Conservation (phyloP, 1,140 invertebrate species). For the Ericerus pela region DNA sequence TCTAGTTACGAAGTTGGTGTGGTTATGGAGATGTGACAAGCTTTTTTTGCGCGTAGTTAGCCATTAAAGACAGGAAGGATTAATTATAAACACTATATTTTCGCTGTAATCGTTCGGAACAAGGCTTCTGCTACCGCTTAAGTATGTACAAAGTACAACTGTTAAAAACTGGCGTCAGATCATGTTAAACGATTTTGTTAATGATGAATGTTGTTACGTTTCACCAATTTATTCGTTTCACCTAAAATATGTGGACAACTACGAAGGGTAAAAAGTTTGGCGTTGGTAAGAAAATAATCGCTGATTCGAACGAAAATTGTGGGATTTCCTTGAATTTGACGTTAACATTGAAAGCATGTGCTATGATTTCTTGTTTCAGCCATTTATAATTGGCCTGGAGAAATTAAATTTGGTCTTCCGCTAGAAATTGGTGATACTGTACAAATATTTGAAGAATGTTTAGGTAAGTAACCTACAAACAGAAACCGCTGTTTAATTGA, state of each 20-base stretch:
- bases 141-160: too few species aligned
- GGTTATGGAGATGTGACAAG: too few species aligned
- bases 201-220: neutral
- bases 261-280: constrained; percentile 47
- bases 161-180: too few species aligned
- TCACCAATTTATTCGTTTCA: neutral
- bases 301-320: neutral
- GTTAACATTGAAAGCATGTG: neutral
- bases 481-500: neutral
- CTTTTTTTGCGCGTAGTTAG: too few species aligned
- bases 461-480: constrained; percentile 35
- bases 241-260: constrained; percentile 40
- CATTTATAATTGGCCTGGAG: constrained; percentile 77
- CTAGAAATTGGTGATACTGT: constrained; percentile 81
- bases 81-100: too few species aligned
- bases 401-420: constrained; percentile 60
- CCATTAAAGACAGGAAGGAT: too few species aligned
- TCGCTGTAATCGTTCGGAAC: too few species aligned
- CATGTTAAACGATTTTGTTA: too few species aligned
- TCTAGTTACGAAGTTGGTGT: too few species aligned
- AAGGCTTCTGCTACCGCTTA: too few species aligned
- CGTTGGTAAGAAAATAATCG: constrained; percentile 37
- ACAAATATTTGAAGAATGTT: constrained; percentile 77
- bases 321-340: neutral
- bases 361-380: constrained; percentile 41